Evolutionary conservation across 2,113 vertebrate species (phyloP).

Genomic region (Sprattus sprattus): DNA sequence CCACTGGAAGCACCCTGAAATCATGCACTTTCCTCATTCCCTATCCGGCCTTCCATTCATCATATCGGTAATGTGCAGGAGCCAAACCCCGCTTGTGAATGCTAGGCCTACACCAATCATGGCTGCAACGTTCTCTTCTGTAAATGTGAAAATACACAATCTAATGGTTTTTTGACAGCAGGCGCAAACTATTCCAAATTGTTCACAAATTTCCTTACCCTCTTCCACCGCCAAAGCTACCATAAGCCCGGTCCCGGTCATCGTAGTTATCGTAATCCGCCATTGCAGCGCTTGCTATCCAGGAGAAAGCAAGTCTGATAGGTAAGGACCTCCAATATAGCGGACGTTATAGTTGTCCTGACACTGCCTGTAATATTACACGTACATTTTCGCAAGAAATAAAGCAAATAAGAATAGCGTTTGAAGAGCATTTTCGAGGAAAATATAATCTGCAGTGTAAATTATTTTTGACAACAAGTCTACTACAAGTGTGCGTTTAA

Average conservation of each 20-base stretch:
- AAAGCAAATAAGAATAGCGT: neutral
- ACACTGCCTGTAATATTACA: conserved; percentile 69
- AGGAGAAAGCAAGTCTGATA: conserved; percentile 75
- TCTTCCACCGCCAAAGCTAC: conserved; percentile 90
- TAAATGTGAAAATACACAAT: neutral
- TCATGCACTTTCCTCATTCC: conserved; percentile 54
- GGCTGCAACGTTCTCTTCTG: neutral
- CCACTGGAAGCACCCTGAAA: conserved; percentile 3
- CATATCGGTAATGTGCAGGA: conserved; percentile 11
- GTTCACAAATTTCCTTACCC: conserved; percentile 74
- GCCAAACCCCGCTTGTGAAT: conserved; percentile 12
- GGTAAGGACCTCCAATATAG: conserved; percentile 81
- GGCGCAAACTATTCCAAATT: neutral
- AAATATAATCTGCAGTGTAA: neutral
- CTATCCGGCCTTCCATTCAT: conserved; percentile 45
- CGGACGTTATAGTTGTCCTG: conserved; percentile 71
- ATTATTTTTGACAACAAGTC: neutral
- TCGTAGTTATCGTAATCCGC: conserved; percentile 95
- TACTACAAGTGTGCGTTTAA: neutral
- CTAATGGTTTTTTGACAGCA: neutral
- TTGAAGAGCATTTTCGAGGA: neutral
- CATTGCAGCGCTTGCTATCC: conserved; percentile 85
- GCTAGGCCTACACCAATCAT: conserved; percentile 36
- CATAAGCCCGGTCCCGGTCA: conserved; percentile 86
- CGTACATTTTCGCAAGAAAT: neutral